Percentiles rank a stretch among this genome's conserved stretches.
These are phyloP conservation scores for Tychaedon coryphoeus DNA, from an alignment of 2,113 vertebrate species.

Conservation along the genomic window DNA sequence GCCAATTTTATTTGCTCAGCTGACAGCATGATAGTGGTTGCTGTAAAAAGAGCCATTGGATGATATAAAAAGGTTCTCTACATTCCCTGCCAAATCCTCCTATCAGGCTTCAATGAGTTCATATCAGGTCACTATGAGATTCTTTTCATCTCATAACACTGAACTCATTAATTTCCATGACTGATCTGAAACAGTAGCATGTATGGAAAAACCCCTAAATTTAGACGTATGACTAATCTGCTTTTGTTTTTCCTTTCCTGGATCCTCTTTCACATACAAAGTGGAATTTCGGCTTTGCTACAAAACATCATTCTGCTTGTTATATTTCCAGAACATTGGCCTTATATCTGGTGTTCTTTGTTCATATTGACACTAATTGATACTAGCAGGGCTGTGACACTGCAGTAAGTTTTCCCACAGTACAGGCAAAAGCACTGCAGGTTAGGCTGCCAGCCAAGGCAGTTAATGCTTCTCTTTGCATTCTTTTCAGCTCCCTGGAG, in stretches of 20 bases:
- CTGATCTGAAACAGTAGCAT: conserved; percentile 40
- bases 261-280: conserved; percentile 30
- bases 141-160: conserved; percentile 47
- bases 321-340: conserved; percentile 34
- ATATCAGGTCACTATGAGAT: conserved; percentile 42
- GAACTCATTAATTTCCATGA: conserved; percentile 60
- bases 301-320: conserved; percentile 16
- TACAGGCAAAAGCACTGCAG: conserved; percentile 40
- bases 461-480: conserved; percentile 46
- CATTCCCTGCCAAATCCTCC: conserved; percentile 32
- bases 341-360: conserved; percentile 45
- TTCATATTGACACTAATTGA: conserved; percentile 57
- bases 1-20: not conserved
- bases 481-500: conserved; percentile 52
- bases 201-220: conserved; percentile 22
- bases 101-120: conserved; percentile 40
- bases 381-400: conserved; percentile 61
- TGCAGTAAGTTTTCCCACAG: conserved; percentile 63
- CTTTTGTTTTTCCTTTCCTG: conserved; percentile 15
- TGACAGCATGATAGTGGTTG: not conserved
- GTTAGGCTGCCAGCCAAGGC: conserved; percentile 58
- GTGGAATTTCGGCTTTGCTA: conserved; percentile 1
- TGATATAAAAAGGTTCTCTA: conserved; percentile 29
- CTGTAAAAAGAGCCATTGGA: conserved; percentile 18
- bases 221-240: conserved; percentile 11